Conservation (phyloP, 2,113 vertebrate species). For the Campylomormyrus tamandua region DNA sequence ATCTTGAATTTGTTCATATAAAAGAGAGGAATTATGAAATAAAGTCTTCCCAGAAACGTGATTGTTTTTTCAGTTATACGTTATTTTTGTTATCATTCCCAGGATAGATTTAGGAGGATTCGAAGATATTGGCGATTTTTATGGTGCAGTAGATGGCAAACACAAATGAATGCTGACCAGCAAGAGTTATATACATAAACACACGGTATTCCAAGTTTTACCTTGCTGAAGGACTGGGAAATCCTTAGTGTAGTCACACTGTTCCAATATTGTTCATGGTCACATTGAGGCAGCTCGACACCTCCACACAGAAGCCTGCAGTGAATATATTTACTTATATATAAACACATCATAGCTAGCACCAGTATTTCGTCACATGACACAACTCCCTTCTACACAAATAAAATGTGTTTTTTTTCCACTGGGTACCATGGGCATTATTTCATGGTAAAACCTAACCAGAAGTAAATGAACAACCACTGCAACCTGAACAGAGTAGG, state of each 20-base stretch:
- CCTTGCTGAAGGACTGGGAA: background rate
- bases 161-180: background rate
- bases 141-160: background rate
- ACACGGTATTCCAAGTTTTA: background rate
- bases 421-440: background rate
- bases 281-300: background rate
- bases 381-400: background rate
- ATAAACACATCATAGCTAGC: background rate
- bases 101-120: background rate
- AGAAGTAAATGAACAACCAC: background rate
- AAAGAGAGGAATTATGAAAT: background rate
- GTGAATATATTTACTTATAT: background rate
- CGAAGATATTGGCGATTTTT: background rate
- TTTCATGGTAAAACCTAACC: background rate
- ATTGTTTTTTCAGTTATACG: background rate
- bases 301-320: background rate
- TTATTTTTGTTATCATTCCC: background rate
- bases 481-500: background rate
- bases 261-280: background rate
- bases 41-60: constrained; percentile 8
- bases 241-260: background rate
- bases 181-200: background rate
- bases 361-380: background rate
- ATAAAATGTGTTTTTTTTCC: background rate
- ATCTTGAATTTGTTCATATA: constrained; percentile 1